Base-by-base conservation (phyloP, 1,140 invertebrate genomes). In the Artemia franciscana region DNA sequence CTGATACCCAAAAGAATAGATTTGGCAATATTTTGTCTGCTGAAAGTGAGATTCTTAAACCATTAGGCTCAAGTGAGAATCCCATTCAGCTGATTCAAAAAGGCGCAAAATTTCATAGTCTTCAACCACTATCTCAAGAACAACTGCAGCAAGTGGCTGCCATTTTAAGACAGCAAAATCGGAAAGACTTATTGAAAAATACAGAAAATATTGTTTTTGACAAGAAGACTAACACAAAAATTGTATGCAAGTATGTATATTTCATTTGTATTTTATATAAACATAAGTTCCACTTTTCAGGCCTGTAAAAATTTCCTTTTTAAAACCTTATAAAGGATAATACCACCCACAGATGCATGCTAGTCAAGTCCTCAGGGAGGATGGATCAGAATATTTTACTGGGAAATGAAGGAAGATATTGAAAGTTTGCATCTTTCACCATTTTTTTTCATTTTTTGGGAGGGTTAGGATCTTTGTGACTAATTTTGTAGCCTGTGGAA, bases 61-160 rank as follows among this genome's bases (percentile, higher is more conserved):
- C 79, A 23, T 65, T 79, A 9, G 79, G 79, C 15, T 78, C 78
- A 9, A 79, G 76, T 67, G 77, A 78, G 65, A 82, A 82, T 71
- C 79, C 80, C 4, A 81, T 82, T 65, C 76, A 80, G 68, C 78
- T 83, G 56, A 76, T 82, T 28, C 80, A 82, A 63, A 78, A 82
- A 67, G 80, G 80, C 26, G 75, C 76, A 67, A 74, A 72, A 51
- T 78, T 75, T 67, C 76, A 69, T 60, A 79, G 80, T 64, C 71
- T 79, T 60, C 80, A 82, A 68, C 75, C 78, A 15, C 69, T 82
- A 30, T 75, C 76, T 2, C 71, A 76, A 62, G 73, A 78, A 39
- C 80, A 82, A 66, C 66, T 82, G 27, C 76, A 79, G 66, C 79
- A 82, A 67, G 81, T 83, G 30, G 77, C 79, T 63, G 74, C 79